phyloP scores from a whole-genome alignment of 2,797 vertebrate genomes.

The Leucoraja ocellata region DNA sequence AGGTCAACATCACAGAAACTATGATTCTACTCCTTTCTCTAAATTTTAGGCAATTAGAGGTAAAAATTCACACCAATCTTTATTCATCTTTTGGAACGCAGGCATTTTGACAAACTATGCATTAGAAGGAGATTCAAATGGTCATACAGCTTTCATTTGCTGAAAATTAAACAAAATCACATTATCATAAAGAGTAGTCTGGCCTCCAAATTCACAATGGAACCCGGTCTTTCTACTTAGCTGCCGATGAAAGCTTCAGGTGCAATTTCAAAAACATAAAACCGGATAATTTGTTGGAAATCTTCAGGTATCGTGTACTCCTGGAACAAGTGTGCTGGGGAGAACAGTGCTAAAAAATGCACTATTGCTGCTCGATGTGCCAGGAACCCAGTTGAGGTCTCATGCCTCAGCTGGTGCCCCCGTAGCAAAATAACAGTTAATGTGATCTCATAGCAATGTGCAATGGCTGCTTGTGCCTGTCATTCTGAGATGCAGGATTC shows the following conservation, averaged over 20 bases:
- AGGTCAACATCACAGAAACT: neutral
- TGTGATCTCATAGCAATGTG: too few relatives aligned
- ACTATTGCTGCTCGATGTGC: too few relatives aligned
- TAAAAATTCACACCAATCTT: neutral
- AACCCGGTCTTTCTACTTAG: neutral
- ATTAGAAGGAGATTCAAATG: neutral
- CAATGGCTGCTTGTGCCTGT: too few relatives aligned
- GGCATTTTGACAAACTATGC: neutral
- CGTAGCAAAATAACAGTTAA: too few relatives aligned
- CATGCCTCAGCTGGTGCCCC: too few relatives aligned
- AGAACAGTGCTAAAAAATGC: too few relatives aligned
- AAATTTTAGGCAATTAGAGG: neutral
- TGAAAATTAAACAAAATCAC: neutral
- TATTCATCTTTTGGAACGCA: neutral
- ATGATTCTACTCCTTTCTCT: neutral
- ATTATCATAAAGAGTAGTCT: neutral
- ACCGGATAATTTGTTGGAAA: neutral
- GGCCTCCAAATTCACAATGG: neutral
- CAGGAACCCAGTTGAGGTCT: too few relatives aligned
- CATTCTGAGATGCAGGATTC: too few relatives aligned
- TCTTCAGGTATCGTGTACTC: too few relatives aligned
- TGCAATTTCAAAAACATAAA: neutral
- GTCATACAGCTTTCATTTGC: neutral
- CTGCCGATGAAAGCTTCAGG: neutral
- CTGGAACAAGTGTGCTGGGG: too few relatives aligned